A percentile compares a stretch with the other conserved stretches of the same genome.
Evolutionary conservation across 2,888 invertebrate species (phyloP).

Genomic region (Eilema sororculum): DNA sequence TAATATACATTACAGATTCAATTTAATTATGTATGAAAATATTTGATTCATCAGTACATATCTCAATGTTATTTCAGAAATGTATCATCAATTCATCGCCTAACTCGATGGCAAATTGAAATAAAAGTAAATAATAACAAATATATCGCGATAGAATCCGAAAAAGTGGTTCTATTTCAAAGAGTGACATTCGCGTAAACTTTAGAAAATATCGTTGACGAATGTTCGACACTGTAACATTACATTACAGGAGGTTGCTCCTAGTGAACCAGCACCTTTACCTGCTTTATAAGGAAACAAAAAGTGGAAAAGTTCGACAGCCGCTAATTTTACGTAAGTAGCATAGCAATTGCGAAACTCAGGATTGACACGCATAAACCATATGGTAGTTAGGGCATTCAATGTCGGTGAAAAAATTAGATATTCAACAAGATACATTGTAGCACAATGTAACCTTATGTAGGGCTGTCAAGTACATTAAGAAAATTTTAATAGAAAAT

Average conservation of each 20-base stretch:
- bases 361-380: conserved; percentile 37
- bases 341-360: conserved; percentile 38
- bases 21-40: no score
- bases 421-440: conserved; percentile 43
- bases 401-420: conserved; percentile 46
- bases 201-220: no score
- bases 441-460: conserved; percentile 25
- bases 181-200: no score
- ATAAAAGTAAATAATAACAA: no score
- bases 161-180: no score
- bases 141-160: no score
- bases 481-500: no score
- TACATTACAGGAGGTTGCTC: not conserved
- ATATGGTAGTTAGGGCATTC: conserved; percentile 39
- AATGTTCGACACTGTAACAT: not conserved
- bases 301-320: conserved; percentile 18
- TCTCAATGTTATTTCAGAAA: no score
- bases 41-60: no score
- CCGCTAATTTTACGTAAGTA: conserved; percentile 24
- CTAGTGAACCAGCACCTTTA: not conserved
- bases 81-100: no score
- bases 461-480: conserved; percentile 32
- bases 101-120: no score
- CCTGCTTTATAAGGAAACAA: conserved; percentile 22
- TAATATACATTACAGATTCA: no score